phyloP scores from a whole-genome alignment of 2,888 invertebrate species.

The Tinea pellionella region DNA sequence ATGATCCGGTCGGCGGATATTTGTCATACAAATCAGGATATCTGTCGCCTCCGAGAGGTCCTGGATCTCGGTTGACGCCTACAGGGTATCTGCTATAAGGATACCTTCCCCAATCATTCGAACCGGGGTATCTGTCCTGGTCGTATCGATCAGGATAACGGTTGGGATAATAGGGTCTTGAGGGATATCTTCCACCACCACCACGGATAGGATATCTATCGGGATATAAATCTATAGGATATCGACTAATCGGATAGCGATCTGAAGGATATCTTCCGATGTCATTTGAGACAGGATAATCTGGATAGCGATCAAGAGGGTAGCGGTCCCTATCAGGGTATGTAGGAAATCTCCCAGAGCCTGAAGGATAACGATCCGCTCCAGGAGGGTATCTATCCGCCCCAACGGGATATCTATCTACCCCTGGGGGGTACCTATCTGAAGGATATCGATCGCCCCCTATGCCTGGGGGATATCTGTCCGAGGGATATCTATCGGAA shows the following conservation, averaged over 20 bases:
- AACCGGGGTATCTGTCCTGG: constrained; percentile 49
- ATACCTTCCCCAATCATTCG: constrained; percentile 54
- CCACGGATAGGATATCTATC: constrained; percentile 45
- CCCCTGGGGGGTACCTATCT: constrained; percentile 54
- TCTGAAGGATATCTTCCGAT: constrained; percentile 46
- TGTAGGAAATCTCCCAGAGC: constrained; percentile 43
- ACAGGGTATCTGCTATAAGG: constrained; percentile 56
- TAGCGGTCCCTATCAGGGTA: constrained; percentile 46
- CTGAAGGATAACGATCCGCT: constrained; percentile 44
- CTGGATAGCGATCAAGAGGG: constrained; percentile 22
- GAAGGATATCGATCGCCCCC: constrained; percentile 65
- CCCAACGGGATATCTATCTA: constrained; percentile 56
- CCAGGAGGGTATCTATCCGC: constrained; percentile 64
- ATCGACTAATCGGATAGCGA: constrained; percentile 50
- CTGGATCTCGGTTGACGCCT: constrained; percentile 59
- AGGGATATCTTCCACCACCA: constrained; percentile 36
- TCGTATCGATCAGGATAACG: constrained; percentile 64
- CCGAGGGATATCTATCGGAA: constrained; percentile 46
- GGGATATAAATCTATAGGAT: constrained; percentile 46
- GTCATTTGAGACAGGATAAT: constrained; percentile 38
- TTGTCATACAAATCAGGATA: constrained; percentile 64
- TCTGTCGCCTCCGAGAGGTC: constrained; percentile 61
- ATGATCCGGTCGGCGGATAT: constrained; percentile 70
- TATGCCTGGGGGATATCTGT: constrained; percentile 46
- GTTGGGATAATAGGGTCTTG: constrained; percentile 37